A percentile compares a stretch with the other conserved stretches of the same genome.
Conservation (phyloP, 2,888 invertebrate species). For the Drosophila rubida region DNA sequence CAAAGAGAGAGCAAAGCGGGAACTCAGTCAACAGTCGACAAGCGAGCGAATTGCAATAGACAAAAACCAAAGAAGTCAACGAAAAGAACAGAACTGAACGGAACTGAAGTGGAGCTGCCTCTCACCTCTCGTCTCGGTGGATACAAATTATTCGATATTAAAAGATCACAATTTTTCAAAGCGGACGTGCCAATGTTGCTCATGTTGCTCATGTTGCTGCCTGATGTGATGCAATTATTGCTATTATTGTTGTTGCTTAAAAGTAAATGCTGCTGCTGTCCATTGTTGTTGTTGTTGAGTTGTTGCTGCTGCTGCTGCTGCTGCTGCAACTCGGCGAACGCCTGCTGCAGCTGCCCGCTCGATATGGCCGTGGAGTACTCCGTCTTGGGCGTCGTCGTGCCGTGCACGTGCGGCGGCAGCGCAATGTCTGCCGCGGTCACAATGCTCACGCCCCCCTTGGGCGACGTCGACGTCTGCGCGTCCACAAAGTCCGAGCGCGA, state of each 20-base stretch:
- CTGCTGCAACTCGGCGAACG: slow-evolving; percentile 67
- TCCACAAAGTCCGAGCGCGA: slow-evolving; percentile 70
- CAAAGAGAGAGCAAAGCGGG: not conserved
- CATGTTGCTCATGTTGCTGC: slow-evolving; percentile 29
- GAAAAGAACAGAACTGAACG: slow-evolving; percentile 1
- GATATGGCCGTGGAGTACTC: slow-evolving; percentile 79
- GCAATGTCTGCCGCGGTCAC: slow-evolving; percentile 60
- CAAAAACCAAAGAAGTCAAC: not conserved
- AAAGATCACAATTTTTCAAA: slow-evolving; percentile 84
- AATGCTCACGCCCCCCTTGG: slow-evolving; percentile 43
- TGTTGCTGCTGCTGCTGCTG: slow-evolving; percentile 48
- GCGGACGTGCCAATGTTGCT: slow-evolving; percentile 54
- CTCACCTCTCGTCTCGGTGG: slow-evolving; percentile 85
- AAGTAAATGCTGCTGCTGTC: slow-evolving; percentile 65
- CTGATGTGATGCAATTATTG: slow-evolving; percentile 67
- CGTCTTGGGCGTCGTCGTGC: slow-evolving; percentile 80
- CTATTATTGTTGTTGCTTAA: slow-evolving; percentile 81
- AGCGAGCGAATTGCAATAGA: not conserved
- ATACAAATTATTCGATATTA: slow-evolving; percentile 85
- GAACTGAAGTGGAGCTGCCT: no score
- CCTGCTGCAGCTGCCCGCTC: slow-evolving; percentile 73
- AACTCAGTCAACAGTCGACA: no score
- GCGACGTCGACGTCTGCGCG: slow-evolving; percentile 82
- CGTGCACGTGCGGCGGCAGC: slow-evolving; percentile 54
- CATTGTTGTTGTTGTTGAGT: slow-evolving; percentile 49